phyloP scores from a whole-genome alignment of 92 coral and sea anemone genomes.

The Parazoanthus atlanticus region DNA sequence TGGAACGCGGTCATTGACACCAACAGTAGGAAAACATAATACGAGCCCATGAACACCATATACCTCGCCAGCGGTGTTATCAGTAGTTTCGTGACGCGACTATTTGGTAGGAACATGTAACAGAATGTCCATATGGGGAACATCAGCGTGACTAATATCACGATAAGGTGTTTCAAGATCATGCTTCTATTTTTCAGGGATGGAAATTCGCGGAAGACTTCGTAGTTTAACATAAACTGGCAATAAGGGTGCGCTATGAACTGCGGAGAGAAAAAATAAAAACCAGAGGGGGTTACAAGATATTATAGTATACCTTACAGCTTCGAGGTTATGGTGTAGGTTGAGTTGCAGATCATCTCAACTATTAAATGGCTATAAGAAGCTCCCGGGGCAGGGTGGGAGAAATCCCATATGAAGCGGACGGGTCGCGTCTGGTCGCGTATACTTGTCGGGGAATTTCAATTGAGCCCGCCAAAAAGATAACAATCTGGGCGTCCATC shows the following conservation, averaged over 20 bases:
- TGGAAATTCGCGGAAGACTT: conserved; percentile 39
- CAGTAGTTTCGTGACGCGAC: conserved; percentile 38
- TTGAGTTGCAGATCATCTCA: neutral
- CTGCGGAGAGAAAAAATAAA: conserved; percentile 10
- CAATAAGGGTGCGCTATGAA: conserved; percentile 55
- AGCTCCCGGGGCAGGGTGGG: no score
- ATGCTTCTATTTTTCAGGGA: conserved; percentile 34
- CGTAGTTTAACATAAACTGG: conserved; percentile 55
- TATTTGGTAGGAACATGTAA: conserved; percentile 30
- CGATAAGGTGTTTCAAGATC: neutral
- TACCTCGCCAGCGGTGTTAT: conserved; percentile 49
- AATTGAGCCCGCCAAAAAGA: no score
- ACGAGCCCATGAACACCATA: conserved; percentile 48
- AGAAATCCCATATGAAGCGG: no score
- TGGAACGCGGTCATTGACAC: conserved; percentile 39
- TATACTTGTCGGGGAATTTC: no score
- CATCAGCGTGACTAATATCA: conserved; percentile 27
- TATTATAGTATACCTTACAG: no score
- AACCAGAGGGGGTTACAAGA: neutral
- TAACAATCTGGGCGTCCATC: no score
- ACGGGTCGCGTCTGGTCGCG: no score
- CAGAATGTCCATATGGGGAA: conserved; percentile 46
- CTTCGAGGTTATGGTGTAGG: neutral
- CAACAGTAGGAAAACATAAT: conserved; percentile 42
- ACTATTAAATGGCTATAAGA: no score